A percentile compares a stretch with the other conserved stretches of the same genome.
phyloP scores from a whole-genome alignment of 2,888 invertebrate genomes.

The Laspeyria flexula region DNA sequence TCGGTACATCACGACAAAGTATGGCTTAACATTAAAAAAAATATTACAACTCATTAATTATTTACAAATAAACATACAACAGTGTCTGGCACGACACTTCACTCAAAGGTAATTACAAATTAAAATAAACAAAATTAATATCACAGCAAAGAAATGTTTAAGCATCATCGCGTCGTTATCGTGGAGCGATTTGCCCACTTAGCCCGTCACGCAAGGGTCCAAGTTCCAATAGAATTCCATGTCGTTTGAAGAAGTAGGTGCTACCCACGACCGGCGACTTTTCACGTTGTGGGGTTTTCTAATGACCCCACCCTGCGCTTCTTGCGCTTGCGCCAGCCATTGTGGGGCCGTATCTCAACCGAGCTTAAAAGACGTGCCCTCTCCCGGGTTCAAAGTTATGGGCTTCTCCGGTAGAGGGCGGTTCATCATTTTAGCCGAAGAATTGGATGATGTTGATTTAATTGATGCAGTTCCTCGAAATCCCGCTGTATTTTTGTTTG shows the following conservation, averaged over 20 bases:
- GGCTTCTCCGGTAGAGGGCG: slow-evolving; percentile 90
- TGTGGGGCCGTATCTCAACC: slow-evolving; percentile 53
- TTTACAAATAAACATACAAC: slow-evolving; percentile 67
- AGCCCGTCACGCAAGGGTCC: slow-evolving; percentile 47
- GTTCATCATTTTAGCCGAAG: slow-evolving; percentile 87
- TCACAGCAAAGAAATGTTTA: slow-evolving; percentile 79
- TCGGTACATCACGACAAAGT: slow-evolving; percentile 36
- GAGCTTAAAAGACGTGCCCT: slow-evolving; percentile 69
- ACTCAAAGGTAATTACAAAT: slow-evolving; percentile 63
- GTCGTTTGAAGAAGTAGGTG: slow-evolving; percentile 24
- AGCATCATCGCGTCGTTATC: slow-evolving; percentile 48
- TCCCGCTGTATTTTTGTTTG: slow-evolving; percentile 46
- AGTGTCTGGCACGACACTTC: slow-evolving; percentile 63
- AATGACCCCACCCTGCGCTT: slow-evolving; percentile 7
- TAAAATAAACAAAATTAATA: slow-evolving; percentile 74
- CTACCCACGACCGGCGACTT: slow-evolving; percentile 18
- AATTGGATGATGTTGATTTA: slow-evolving; percentile 66
- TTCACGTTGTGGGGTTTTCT: slow-evolving; percentile 15
- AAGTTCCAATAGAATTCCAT: slow-evolving; percentile 49
- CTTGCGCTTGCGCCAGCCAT: slow-evolving; percentile 28
- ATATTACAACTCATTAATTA: slow-evolving; percentile 58
- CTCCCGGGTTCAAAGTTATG: slow-evolving; percentile 63
- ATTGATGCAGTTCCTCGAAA: slow-evolving; percentile 60
- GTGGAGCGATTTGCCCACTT: slow-evolving; percentile 23
- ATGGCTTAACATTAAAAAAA: slow-evolving; percentile 45